These are phyloP conservation scores for Tetheella fluctuosa DNA, from an alignment of 2,888 invertebrate genomes.

Conservation along the genomic window DNA sequence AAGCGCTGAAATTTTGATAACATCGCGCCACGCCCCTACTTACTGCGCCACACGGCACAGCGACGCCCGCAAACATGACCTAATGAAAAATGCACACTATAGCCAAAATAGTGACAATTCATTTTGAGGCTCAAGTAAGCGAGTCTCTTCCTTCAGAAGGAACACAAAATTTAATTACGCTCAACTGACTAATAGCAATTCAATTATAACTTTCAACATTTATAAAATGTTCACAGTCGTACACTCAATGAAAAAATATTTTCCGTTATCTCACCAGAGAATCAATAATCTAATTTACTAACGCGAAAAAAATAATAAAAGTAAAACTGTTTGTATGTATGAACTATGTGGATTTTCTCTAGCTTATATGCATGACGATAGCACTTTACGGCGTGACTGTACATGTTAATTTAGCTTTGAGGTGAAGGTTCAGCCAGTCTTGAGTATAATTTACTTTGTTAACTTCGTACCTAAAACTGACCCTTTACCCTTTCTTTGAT, in stretches of 20 bases:
- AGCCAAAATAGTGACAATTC: too few species aligned
- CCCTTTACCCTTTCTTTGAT: constrained; percentile 5
- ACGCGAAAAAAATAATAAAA: background rate
- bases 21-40: background rate
- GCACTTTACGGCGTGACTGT: background rate
- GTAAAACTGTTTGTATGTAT: background rate
- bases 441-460: constrained; percentile 8
- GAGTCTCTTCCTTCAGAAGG: background rate
- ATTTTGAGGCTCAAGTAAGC: too few species aligned
- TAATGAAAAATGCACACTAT: background rate
- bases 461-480: constrained; percentile 8
- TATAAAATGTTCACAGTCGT: background rate
- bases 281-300: background rate
- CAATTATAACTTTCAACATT: background rate
- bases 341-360: background rate
- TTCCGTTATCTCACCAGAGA: too few species aligned
- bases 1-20: constrained; percentile 7
- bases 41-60: too few species aligned
- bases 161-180: background rate
- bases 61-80: background rate
- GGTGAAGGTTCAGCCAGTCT: constrained; percentile 3
- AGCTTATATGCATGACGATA: background rate
- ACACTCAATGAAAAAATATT: background rate
- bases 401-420: background rate
- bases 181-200: background rate